Percentiles rank a stretch among this genome's conserved stretches.
Conservation (phyloP, 1,140 invertebrate species). For the Muscidifurax raptorellus region DNA sequence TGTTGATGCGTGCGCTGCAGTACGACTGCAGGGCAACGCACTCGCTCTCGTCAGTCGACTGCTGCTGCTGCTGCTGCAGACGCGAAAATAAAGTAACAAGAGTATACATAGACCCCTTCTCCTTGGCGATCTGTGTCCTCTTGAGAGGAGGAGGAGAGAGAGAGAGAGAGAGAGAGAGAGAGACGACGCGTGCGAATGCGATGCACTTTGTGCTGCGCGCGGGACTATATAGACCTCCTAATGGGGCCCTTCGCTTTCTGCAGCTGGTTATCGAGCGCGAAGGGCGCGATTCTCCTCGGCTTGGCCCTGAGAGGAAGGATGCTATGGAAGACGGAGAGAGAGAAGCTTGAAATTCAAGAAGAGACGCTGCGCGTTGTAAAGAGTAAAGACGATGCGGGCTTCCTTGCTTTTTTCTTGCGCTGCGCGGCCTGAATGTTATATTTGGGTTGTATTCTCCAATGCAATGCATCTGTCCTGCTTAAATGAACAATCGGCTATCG, state of each 20-base stretch:
- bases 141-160: not conserved
- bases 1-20: slow-evolving; percentile 59
- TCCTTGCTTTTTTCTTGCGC: no score
- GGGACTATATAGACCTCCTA: not conserved
- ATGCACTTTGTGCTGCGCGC: slow-evolving; percentile 26
- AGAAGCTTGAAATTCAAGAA: slow-evolving; percentile 33
- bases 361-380: not conserved
- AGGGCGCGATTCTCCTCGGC: slow-evolving; percentile 11
- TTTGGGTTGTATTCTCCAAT: no score
- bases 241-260: slow-evolving; percentile 37
- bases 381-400: not conserved
- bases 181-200: slow-evolving; percentile 23
- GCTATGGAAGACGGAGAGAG: not conserved
- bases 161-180: not conserved
- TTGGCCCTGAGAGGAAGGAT: not conserved
- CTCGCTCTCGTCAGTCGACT: slow-evolving; percentile 59
- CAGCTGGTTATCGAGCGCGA: slow-evolving; percentile 43
- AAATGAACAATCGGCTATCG: no score
- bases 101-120: not conserved
- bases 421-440: no score
- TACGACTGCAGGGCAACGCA: slow-evolving; percentile 61
- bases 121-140: not conserved
- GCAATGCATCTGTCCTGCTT: no score
- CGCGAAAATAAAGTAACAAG: slow-evolving; percentile 63
- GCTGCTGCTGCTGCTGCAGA: slow-evolving; percentile 53